These are phyloP conservation scores for Eulemur rufifrons DNA, from an alignment of 2,113 vertebrate species.

Conservation along the genomic window DNA sequence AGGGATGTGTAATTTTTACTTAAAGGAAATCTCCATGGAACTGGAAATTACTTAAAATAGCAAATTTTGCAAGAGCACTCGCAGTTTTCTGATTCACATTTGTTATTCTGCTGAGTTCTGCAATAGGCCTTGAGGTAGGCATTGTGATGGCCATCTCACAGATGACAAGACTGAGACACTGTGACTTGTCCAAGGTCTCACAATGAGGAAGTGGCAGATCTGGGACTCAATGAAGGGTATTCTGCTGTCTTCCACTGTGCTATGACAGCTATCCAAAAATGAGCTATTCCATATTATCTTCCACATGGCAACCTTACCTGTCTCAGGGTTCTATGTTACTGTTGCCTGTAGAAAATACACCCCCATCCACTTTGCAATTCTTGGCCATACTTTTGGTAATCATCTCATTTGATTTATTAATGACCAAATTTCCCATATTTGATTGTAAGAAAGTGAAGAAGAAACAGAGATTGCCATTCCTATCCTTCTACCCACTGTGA, in stretches of 20 bases:
- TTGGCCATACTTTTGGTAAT: neutral
- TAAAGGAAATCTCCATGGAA: constrained; percentile 13
- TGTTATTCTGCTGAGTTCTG: neutral
- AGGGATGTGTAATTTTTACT: constrained; percentile 18
- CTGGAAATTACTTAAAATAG: constrained; percentile 53
- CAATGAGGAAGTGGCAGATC: neutral
- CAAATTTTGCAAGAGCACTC: neutral
- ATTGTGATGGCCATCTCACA: neutral
- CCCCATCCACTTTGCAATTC: neutral
- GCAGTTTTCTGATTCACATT: constrained; percentile 40
- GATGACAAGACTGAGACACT: neutral
- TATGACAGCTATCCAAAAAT: neutral
- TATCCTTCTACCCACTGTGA: neutral
- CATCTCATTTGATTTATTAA: neutral
- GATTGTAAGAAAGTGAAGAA: neutral
- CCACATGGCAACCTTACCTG: neutral
- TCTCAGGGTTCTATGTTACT: neutral
- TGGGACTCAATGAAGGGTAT: neutral
- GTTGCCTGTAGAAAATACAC: neutral
- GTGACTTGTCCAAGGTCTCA: neutral
- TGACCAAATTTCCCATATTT: neutral
- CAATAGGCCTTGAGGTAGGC: neutral
- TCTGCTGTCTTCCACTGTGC: neutral
- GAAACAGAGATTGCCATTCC: neutral
- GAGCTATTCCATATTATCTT: neutral